phyloP scores from a whole-genome alignment of 1,140 invertebrate species.

The Phthorimaea operculella region DNA sequence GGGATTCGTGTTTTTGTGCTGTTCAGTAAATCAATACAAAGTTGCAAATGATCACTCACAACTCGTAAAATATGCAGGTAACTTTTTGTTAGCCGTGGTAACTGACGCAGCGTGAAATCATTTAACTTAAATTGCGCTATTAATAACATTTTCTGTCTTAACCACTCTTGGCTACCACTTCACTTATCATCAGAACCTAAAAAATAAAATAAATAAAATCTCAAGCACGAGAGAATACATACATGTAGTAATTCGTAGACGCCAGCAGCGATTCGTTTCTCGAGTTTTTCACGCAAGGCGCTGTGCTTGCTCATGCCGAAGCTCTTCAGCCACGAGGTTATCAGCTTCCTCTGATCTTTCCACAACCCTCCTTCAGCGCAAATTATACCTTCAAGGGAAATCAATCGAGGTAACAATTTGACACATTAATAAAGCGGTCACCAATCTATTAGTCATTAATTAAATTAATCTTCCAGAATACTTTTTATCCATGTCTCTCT shows the following conservation, averaged over 20 bases:
- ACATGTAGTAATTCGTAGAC: constrained; percentile 73
- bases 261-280: constrained; percentile 73
- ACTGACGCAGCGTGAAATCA: background rate
- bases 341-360: constrained; percentile 84
- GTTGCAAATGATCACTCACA: background rate
- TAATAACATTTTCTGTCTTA: background rate
- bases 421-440: too few species aligned
- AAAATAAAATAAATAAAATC: constrained; percentile 2
- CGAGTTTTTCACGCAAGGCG: constrained; percentile 71
- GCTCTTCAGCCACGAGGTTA: constrained; percentile 76
- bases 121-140: background rate
- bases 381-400: constrained; percentile 75
- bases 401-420: background rate
- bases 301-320: constrained; percentile 80
- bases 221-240: constrained; percentile 14
- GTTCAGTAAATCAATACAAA: background rate
- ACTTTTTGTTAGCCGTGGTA: background rate
- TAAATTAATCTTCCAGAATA: too few species aligned
- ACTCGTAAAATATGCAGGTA: background rate
- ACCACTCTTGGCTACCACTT: too few species aligned
- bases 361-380: constrained; percentile 84
- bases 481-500: too few species aligned
- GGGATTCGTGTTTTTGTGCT: background rate
- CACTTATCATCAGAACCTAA: background rate
- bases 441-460: too few species aligned